phyloP scores from a whole-genome alignment of 2,888 invertebrate genomes.

The Cerceris ruficornis region DNA sequence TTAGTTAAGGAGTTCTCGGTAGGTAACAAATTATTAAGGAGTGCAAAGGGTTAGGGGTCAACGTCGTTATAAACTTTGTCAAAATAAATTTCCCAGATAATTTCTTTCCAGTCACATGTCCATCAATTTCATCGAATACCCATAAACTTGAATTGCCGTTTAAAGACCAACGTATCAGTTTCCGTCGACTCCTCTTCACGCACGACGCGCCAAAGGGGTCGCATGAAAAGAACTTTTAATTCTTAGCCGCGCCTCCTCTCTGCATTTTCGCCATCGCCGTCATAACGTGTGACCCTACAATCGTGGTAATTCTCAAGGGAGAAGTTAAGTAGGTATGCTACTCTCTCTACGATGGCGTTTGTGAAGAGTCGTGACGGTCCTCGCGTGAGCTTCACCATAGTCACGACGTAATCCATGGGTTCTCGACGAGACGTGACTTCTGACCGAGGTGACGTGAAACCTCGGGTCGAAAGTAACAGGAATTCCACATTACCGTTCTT shows the following conservation, averaged over 20 bases:
- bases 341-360: slow-evolving; percentile 56
- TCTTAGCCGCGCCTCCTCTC: slow-evolving; percentile 29
- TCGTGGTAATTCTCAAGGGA: slow-evolving; percentile 54
- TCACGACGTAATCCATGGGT: slow-evolving; percentile 63
- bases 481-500: slow-evolving; percentile 11
- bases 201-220: not conserved
- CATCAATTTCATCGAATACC: too few relatives aligned
- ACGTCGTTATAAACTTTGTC: too few relatives aligned
- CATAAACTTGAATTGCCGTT: too few relatives aligned
- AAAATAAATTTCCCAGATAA: too few relatives aligned
- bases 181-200: too few relatives aligned
- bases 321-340: slow-evolving; percentile 27
- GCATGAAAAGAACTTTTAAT: not conserved
- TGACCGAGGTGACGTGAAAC: slow-evolving; percentile 59
- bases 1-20: too few relatives aligned
- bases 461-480: slow-evolving; percentile 14
- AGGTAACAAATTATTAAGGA: too few relatives aligned
- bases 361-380: slow-evolving; percentile 63
- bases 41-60: too few relatives aligned
- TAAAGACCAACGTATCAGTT: too few relatives aligned
- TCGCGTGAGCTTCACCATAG: slow-evolving; percentile 62
- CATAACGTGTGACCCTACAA: slow-evolving; percentile 35
- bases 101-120: too few relatives aligned
- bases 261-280: slow-evolving; percentile 14
- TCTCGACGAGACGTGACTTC: slow-evolving; percentile 67